Conservation (phyloP, 2,113 vertebrate species). For the Rhinolophus ferrumequinum region DNA sequence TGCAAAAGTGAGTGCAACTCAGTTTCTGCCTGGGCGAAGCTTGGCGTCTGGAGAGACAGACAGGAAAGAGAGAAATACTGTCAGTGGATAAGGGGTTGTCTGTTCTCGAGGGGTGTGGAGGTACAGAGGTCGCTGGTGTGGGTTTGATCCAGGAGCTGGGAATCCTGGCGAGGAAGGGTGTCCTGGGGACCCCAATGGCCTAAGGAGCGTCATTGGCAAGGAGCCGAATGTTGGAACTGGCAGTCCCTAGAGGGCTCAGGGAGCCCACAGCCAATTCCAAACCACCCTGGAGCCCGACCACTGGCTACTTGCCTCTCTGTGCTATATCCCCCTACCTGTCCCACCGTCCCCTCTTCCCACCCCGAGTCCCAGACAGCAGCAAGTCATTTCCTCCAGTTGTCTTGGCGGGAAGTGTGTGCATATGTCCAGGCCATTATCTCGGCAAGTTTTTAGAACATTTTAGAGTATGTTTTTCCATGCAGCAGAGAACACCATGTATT, state of each 20-base stretch:
- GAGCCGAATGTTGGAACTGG: not conserved
- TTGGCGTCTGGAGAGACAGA: not conserved
- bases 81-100: not conserved
- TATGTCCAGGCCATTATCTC: not conserved
- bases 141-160: not conserved
- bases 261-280: not conserved
- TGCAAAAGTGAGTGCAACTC: not conserved
- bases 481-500: not conserved
- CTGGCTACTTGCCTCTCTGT: not conserved
- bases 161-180: not conserved
- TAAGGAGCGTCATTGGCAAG: not conserved
- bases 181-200: not conserved
- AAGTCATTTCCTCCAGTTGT: not conserved
- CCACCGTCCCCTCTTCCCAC: rapidly evolving
- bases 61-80: not conserved
- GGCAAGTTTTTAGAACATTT: conserved; percentile 44
- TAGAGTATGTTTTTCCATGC: conserved; percentile 2
- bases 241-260: not conserved
- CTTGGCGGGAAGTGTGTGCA: not conserved
- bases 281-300: not conserved
- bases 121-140: not conserved
- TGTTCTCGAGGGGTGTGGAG: not conserved
- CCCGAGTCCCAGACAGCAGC: not conserved
- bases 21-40: not conserved
- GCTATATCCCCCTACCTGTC: not conserved